Base-by-base conservation (phyloP, 1,140 invertebrate species). In the Sitophilus oryzae region DNA sequence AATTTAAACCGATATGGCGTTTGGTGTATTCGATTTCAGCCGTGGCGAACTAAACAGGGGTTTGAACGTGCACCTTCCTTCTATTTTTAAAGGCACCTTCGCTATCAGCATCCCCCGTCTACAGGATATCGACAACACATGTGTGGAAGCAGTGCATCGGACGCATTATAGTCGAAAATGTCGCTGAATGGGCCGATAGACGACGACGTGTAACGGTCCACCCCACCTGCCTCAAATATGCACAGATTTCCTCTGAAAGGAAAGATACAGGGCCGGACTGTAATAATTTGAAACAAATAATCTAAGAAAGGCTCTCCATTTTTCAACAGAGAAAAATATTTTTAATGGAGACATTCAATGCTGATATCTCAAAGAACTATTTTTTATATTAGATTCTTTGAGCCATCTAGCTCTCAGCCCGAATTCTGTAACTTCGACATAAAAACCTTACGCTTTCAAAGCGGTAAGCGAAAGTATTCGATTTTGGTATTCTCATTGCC, bases 161-260 rank as follows among this genome's bases (percentile, higher is more conserved):
- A 22, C 20, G n/a, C n/a, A n/a, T n/a, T 16, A 34, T 49, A 49
- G 41, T 34, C 30, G 16, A 46, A 53, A 45, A 53, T 22, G 40
- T 53, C 51, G 40, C 42, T 53, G 51, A 40, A 53, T n/a, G n/a
- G n/a, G n/a, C n/a, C n/a, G n/a, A n/a, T n/a, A n/a, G n/a, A n/a
- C n/a, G n/a, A n/a, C 45, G 51, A 53, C 37, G 51, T 53, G 41
- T 53, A 53, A 53, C 51, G 51, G 51, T 53, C 41, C 42, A 42
- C 51, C 25, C 3, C 51, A 53, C 51, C 51, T 53, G 51, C 51
- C 42, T 35, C 18, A 22, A 21, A 20, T 21, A 40, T 25, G 47
- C 36, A 38, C 36, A 40, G 47, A 53, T 53, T 53, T 37, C 22
- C 47, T 49, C 25, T 52, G 16, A 22, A 40, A 36, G 22, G 35